A percentile compares a stretch with the other conserved stretches of the same genome.
These are phyloP conservation scores for Ostrea edulis DNA, from an alignment of 1,140 invertebrate genomes.

Conservation along the genomic window DNA sequence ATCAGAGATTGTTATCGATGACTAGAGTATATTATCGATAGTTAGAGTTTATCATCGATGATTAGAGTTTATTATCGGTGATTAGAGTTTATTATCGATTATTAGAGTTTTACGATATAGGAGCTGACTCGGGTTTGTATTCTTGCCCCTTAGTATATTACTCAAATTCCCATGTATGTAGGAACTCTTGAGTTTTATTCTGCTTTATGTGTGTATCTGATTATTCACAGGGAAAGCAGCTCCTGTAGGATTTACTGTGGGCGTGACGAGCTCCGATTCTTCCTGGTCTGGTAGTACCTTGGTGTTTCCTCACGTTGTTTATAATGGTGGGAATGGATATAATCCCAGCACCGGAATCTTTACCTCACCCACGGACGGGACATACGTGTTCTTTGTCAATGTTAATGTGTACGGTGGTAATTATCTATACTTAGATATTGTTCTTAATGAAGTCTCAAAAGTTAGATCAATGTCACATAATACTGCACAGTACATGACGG, in stretches of 20 bases:
- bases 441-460: not conserved
- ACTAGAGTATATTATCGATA: too few species aligned
- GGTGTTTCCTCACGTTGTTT: not conserved
- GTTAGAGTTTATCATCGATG: too few species aligned
- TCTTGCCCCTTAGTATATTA: too few species aligned
- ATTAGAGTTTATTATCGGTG: too few species aligned
- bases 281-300: not conserved
- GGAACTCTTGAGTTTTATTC: too few species aligned
- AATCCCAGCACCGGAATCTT: not conserved
- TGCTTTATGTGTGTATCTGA: too few species aligned
- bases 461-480: not conserved
- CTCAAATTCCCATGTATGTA: too few species aligned
- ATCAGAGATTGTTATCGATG: too few species aligned
- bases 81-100: too few species aligned
- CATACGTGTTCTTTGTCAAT: conserved; percentile 1
- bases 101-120: too few species aligned
- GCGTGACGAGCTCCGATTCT: not conserved
- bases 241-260: not conserved
- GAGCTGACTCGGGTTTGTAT: too few species aligned
- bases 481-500: not conserved
- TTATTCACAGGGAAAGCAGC: not conserved
- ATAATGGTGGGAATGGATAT: not conserved
- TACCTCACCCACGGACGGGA: not conserved
- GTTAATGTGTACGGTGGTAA: not conserved
- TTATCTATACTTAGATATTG: not conserved